Base-by-base conservation (phyloP, 2,113 vertebrate genomes). In the Paratilapia polleni region DNA sequence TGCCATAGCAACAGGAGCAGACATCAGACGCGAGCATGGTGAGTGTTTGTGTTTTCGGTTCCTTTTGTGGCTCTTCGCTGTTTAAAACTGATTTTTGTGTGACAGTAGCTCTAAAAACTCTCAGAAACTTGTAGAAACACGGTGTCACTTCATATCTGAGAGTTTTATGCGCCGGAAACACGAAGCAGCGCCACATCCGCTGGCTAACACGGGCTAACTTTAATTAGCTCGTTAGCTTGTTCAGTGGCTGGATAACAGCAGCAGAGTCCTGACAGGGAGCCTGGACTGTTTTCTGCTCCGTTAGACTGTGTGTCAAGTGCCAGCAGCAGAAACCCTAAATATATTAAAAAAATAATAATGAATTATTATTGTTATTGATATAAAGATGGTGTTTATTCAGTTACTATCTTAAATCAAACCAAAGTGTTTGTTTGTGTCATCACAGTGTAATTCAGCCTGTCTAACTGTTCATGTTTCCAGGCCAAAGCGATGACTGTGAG, bases 401-500 rank as follows among this genome's bases (percentile, higher is more conserved):
- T n/a, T 68, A 22, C 1, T 19, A 19, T 49, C 41, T 70, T 49
- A 20, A 41, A 8, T 0, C 1, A 47, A 28, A 70, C 24, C 66
- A 1, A 0, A 47, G 22, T 28, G 66, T 70, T 17, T 47, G 41
- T 19, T 49, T 12, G 41, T 28, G 66, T 7, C 43, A 1, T 70
- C 41, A 28, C 64, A 2, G 43, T 0, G 49, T 5, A 60, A 2
- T 1, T 1, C 75, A 60, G 11, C 28, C 14, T 62, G 74, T 88
- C 26, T 85, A 22, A 85, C 1, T 58, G 6, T 63, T 63, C 19
- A 76, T 91, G 87, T 93, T 31, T 91, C 83, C 89, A 99, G 98
- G 97, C 97, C 26, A 98, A 98, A 97, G 95, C 97, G 94, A 98
- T 97, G 19, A 98, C 97, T 63, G 96, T 99, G 86, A 99, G 96